Evolutionary conservation across 2,113 vertebrate genomes (phyloP), one percentile per base, ranked within the genome.

Genomic region (Trichechus manatus): DNA sequence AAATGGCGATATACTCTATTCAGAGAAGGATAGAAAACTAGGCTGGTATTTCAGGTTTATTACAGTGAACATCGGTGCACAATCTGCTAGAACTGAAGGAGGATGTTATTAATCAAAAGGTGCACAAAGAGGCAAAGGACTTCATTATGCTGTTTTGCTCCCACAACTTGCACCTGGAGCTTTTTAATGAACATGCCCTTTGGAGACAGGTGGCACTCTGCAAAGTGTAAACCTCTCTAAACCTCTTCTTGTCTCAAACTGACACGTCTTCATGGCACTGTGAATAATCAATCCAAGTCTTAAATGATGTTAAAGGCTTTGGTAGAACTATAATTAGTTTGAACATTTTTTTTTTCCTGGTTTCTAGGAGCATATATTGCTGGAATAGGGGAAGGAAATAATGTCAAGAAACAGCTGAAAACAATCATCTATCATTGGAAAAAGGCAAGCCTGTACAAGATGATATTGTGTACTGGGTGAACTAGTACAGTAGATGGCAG

Each of bases 401-500:
- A 96, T 92, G 72, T 85, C 85, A 95, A 80, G 87, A 92, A 93
- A 90, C 42, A 74, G 68, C 59, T 96, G 72, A 31, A 11, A 25
- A 47, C 63, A 42, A 4, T 31, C 75, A 4, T 47, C 1, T 47
- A 61, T 36, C 75, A n/a, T 29, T 29, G 9, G 53, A 59, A 93
- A 93, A 22, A 88, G 89, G 64, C 42, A 95, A 85, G 19, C 33
- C 19, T 77, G 4, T 3, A 95, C 42, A 56, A 79, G 44, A 36
- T 19, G 36, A 15, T 23, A 0, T 0, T 42, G 14, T 91, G 27
- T 27, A 91, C 0, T 72, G 4, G 3, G 63, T 22, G 64, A 6
- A 20, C 0, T 59, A 0, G 14, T 75, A 72, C 98, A 98, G 98
- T 97, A 98, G 99, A 95, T 98, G 98, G 98, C 98, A 98, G 97